These are phyloP conservation scores for Leptopterna dolabrata DNA, from an alignment of 2,888 invertebrate genomes.

Conservation along the genomic window DNA sequence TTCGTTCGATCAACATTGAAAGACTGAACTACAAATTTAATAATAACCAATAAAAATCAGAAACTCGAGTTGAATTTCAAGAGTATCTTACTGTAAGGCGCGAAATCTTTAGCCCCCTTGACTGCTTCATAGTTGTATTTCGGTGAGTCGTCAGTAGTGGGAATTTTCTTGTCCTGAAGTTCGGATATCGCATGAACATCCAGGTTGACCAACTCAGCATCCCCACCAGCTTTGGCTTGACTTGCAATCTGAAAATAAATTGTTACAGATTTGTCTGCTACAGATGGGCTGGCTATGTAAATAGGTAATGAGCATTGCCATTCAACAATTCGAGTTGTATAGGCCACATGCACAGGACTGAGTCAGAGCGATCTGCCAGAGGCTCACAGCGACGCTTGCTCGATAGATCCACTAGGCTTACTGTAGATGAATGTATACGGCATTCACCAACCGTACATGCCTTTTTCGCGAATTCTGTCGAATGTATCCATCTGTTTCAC, in stretches of 20 bases:
- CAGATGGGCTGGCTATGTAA: too few relatives aligned
- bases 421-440: too few relatives aligned
- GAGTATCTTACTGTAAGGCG: slow-evolving; percentile 54
- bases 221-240: slow-evolving; percentile 84
- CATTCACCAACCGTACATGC: too few relatives aligned
- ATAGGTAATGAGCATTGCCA: too few relatives aligned
- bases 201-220: slow-evolving; percentile 86
- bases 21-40: neutral
- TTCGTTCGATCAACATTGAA: neutral
- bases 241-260: slow-evolving; percentile 74
- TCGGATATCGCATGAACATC: slow-evolving; percentile 96
- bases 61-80: neutral
- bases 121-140: slow-evolving; percentile 89
- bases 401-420: too few relatives aligned
- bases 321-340: too few relatives aligned
- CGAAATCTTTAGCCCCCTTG: slow-evolving; percentile 66
- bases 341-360: too few relatives aligned
- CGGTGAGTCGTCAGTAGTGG: slow-evolving; percentile 87
- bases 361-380: too few relatives aligned
- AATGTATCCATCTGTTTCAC: too few relatives aligned
- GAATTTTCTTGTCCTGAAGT: slow-evolving; percentile 80
- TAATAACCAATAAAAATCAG: neutral
- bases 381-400: too few relatives aligned
- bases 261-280: neutral
- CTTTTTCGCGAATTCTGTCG: too few relatives aligned